A percentile compares a stretch with the other conserved stretches of the same genome.
Evolutionary conservation across 2,113 vertebrate species (phyloP).

Genomic region (Emydocephalus ijimae): DNA sequence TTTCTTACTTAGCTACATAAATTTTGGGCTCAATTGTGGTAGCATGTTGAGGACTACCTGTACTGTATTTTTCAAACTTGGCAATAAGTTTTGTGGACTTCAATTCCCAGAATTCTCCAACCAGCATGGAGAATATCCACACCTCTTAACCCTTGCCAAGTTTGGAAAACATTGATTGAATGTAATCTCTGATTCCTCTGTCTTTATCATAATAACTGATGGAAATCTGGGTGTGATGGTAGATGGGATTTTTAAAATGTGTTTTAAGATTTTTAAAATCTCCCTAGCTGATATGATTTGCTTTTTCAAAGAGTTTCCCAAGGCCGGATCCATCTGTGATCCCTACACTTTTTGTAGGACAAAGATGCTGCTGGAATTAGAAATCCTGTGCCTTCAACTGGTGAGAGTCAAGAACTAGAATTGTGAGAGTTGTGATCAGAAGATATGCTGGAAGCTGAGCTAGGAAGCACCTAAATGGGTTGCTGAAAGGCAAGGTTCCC

Average conservation of each 20-base stretch:
- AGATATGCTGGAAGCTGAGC: background rate
- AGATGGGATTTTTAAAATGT: background rate
- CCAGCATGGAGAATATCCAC: background rate
- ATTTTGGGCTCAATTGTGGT: background rate
- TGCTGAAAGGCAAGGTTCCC: background rate
- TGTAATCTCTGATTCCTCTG: background rate
- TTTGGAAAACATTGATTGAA: background rate
- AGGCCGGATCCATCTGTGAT: background rate
- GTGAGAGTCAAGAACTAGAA: background rate
- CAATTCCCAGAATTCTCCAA: background rate
- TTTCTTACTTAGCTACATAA: background rate
- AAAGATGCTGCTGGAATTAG: background rate
- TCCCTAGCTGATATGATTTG: background rate
- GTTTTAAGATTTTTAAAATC: background rate
- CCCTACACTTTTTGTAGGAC: background rate
- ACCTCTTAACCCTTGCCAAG: background rate
- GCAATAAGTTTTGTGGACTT: background rate
- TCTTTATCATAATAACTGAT: background rate
- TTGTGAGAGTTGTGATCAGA: background rate
- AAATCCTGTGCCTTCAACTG: background rate
- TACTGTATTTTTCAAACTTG: background rate
- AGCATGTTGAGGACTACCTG: background rate
- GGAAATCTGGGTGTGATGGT: background rate
- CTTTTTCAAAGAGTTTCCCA: background rate
- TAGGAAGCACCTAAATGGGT: background rate